These are phyloP conservation scores for Euthynnus affinis DNA, from an alignment of 2,797 vertebrate genomes.

Conservation along the genomic window DNA sequence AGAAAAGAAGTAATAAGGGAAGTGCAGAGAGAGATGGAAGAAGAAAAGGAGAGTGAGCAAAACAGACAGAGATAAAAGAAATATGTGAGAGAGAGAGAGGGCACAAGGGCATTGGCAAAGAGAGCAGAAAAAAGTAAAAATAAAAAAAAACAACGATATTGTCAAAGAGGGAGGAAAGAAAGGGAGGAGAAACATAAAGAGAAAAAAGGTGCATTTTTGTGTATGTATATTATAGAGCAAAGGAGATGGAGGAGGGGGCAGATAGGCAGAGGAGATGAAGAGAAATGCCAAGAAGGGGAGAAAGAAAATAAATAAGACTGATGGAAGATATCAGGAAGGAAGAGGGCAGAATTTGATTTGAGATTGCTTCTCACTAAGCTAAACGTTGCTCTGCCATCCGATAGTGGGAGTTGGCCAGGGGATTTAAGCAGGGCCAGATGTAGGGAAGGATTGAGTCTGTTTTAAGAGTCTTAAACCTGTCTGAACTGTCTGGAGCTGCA, in stretches of 20 bases:
- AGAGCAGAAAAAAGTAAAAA: conserved; percentile 32
- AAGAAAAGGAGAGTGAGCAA: conserved; percentile 36
- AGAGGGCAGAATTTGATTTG: conserved; percentile 42
- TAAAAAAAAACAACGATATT: conserved; percentile 45
- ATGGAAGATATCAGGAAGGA: conserved; percentile 50
- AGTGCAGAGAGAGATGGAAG: conserved; percentile 56
- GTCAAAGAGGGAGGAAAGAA: conserved; percentile 47
- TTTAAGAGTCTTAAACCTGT: conserved; percentile 83
- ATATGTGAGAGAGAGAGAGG: conserved; percentile 46
- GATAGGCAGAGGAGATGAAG: conserved; percentile 18
- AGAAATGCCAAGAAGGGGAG: conserved; percentile 24
- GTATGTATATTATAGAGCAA: conserved; percentile 17
- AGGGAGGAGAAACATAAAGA: conserved; percentile 27
- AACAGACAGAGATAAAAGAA: conserved; percentile 63
- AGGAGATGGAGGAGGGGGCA: conserved; percentile 13
- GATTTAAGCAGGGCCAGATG: conserved; percentile 78
- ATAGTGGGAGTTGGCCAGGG: conserved; percentile 56
- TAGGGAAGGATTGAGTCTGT: conserved; percentile 72
- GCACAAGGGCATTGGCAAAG: conserved; percentile 55
- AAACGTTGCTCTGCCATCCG: conserved; percentile 53
- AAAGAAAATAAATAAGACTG: conserved; percentile 39
- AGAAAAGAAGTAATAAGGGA: conserved; percentile 49
- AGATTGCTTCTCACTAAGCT: conserved; percentile 57
- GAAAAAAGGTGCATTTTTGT: conserved; percentile 31
- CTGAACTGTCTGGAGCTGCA: conserved; percentile 70